phyloP scores from a whole-genome alignment of 2,113 vertebrate species.

The Neolamprologus kungweensis region DNA sequence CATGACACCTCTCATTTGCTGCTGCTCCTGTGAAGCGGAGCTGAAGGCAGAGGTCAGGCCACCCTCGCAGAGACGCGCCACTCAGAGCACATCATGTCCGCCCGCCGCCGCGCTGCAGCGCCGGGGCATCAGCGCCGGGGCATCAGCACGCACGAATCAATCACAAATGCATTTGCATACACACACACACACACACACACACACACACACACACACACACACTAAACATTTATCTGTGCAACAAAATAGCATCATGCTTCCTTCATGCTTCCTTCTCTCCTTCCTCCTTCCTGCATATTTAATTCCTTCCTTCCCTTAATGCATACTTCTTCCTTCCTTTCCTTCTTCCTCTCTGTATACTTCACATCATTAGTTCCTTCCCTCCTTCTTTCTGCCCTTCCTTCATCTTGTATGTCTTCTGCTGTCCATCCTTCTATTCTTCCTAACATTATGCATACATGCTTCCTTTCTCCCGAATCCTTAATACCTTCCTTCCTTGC shows the following conservation, averaged over 20 bases:
- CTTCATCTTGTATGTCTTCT: not conserved
- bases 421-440: not conserved
- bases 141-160: not conserved
- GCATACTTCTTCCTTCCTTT: not conserved
- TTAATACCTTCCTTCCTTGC: not conserved
- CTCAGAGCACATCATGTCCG: constrained; percentile 54
- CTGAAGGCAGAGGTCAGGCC: constrained; percentile 66
- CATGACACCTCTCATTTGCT: constrained; percentile 69
- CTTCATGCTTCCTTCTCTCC: not conserved
- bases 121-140: not conserved
- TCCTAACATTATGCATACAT: not conserved
- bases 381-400: not conserved
- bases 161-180: not conserved
- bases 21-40: constrained; percentile 61
- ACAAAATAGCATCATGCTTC: not conserved
- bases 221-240: not conserved
- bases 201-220: not conserved
- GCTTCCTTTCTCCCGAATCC: not conserved
- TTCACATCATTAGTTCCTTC: not conserved
- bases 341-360: not conserved
- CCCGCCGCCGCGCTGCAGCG: not conserved
- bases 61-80: constrained; percentile 52
- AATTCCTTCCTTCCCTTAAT: not conserved
- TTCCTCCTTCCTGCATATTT: not conserved
- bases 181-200: not conserved